Evolutionary conservation across 2,797 vertebrate genomes (phyloP).

Genomic region (Silurus aristotelis): DNA sequence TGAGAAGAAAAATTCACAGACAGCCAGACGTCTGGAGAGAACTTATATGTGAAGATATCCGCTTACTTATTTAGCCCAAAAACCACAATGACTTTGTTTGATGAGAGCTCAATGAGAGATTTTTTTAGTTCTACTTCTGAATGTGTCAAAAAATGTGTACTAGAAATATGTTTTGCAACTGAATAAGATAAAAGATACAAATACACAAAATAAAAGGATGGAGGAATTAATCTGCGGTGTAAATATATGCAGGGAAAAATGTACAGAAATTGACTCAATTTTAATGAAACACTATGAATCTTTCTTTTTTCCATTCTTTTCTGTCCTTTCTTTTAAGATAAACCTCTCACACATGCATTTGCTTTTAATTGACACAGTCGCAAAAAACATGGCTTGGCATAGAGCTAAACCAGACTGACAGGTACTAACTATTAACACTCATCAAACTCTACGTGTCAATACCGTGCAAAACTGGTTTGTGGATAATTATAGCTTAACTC

Average conservation of each 20-base stretch:
- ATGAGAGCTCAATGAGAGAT: neutral
- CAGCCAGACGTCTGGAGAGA: neutral
- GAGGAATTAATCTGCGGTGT: neutral
- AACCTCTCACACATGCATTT: neutral
- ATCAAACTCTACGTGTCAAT: neutral
- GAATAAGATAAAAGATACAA: neutral
- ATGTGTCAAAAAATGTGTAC: neutral
- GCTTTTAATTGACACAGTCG: neutral
- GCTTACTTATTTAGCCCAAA: neutral
- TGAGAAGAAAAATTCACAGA: neutral
- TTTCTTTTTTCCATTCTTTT: too few relatives aligned
- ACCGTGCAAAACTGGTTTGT: neutral
- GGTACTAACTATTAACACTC: slow-evolving; percentile 6
- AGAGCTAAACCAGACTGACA: slow-evolving; percentile 1
- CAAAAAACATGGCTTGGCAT: neutral
- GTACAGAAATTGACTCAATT: neutral
- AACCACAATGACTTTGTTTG: neutral
- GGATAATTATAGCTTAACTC: neutral
- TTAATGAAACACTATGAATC: neutral
- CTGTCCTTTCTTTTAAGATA: neutral
- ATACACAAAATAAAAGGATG: neutral
- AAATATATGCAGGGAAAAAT: neutral
- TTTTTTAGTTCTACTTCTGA: neutral
- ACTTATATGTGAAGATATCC: neutral
- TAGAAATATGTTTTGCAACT: neutral